Conservation (phyloP, 2,888 invertebrate genomes). For the Eudemis profundana region DNA sequence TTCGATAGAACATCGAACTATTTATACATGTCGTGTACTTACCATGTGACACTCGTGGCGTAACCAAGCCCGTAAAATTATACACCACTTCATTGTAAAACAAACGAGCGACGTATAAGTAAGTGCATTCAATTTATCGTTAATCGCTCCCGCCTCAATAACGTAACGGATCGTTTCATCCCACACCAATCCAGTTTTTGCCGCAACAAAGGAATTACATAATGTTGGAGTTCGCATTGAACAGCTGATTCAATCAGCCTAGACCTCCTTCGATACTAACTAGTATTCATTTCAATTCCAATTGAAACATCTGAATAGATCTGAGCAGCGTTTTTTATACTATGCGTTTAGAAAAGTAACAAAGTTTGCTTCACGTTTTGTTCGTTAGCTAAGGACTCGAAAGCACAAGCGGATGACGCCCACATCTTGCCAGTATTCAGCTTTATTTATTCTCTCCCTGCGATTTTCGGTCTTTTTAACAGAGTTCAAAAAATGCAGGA, state of each 20-base stretch:
- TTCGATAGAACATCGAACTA: too few species aligned
- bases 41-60: background rate
- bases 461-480: too few species aligned
- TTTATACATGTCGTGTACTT: too few species aligned
- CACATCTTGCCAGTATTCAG: too few species aligned
- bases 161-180: slow-evolving; percentile 33
- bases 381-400: too few species aligned
- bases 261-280: slow-evolving; percentile 30
- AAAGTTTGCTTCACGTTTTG: too few species aligned
- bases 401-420: too few species aligned
- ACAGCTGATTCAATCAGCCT: slow-evolving; percentile 40
- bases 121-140: slow-evolving; percentile 29
- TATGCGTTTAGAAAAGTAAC: background rate
- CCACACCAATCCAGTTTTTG: slow-evolving; percentile 38
- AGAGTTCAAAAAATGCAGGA: too few species aligned
- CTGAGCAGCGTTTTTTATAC: background rate
- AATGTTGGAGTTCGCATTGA: slow-evolving; percentile 31
- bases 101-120: slow-evolving; percentile 23
- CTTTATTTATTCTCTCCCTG: too few species aligned
- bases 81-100: slow-evolving; percentile 24
- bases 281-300: slow-evolving; percentile 20
- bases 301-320: slow-evolving; percentile 2
- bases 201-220: slow-evolving; percentile 37
- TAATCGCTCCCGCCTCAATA: slow-evolving; percentile 25
- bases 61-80: background rate